Evolutionary conservation across 2,888 invertebrate species (phyloP).

Genomic region (Choreutis nemorana): DNA sequence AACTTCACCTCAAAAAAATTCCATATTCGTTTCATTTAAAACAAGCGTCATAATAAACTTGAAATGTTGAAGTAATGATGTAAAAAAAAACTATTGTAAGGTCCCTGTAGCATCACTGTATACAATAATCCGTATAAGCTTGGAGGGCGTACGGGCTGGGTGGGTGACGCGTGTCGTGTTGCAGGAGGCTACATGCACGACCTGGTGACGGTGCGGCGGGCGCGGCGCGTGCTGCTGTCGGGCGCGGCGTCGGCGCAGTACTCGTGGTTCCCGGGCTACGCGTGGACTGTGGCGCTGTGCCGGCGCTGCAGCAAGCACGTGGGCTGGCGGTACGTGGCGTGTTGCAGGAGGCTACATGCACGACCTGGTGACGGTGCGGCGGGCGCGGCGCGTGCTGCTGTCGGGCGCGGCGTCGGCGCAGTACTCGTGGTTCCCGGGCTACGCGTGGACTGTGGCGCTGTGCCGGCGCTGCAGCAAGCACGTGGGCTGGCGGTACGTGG

Average conservation of each 20-base stretch:
- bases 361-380: constrained; percentile 47
- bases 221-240: constrained; percentile 20
- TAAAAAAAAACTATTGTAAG: too few relatives aligned
- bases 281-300: constrained; percentile 45
- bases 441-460: constrained; percentile 43
- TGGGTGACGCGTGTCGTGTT: background rate
- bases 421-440: constrained; percentile 61
- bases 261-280: constrained; percentile 62
- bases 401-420: constrained; percentile 32
- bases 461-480: constrained; percentile 38
- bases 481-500: constrained; percentile 40
- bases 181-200: constrained; percentile 56
- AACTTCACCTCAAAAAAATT: too few relatives aligned
- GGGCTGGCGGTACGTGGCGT: constrained; percentile 34
- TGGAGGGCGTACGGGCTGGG: background rate
- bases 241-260: constrained; percentile 37
- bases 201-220: constrained; percentile 40
- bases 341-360: background rate
- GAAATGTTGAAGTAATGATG: too few relatives aligned
- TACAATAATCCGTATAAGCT: too few relatives aligned
- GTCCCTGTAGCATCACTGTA: too few relatives aligned
- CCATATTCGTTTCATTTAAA: too few relatives aligned
- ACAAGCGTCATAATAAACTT: too few relatives aligned
- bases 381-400: constrained; percentile 20
- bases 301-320: constrained; percentile 34